These are phyloP conservation scores for Campopleginae sp. DNA, from an alignment of 2,888 invertebrate species.

Conservation along the genomic window DNA sequence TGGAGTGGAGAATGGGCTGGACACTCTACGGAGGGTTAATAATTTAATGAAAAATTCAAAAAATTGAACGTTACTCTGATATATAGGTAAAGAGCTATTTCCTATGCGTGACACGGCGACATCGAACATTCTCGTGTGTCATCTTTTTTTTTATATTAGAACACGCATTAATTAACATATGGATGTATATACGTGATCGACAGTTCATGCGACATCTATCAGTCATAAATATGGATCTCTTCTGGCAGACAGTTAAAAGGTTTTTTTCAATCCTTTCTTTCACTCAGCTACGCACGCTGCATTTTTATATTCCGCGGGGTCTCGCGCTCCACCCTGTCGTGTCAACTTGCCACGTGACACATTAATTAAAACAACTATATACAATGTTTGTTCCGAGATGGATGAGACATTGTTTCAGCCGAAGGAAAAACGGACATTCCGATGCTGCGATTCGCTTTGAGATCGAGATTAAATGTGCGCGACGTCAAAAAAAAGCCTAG, in stretches of 20 bases:
- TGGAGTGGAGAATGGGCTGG: no score
- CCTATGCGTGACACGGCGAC: neutral
- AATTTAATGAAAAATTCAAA: no score
- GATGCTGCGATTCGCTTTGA: neutral
- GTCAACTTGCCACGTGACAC: slow-evolving; percentile 22
- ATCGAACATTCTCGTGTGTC: slow-evolving; percentile 29
- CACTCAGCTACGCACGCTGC: neutral
- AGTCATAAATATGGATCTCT: slow-evolving; percentile 43
- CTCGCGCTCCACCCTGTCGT: slow-evolving; percentile 8
- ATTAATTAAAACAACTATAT: neutral
- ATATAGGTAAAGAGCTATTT: neutral
- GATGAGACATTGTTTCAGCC: no score
- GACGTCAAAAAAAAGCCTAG: neutral
- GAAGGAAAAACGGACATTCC: neutral
- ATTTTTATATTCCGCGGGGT: slow-evolving; percentile 15
- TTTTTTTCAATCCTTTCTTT: slow-evolving; percentile 39
- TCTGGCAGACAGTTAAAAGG: neutral
- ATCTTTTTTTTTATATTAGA: slow-evolving; percentile 10
- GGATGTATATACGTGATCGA: slow-evolving; percentile 1
- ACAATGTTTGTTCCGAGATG: neutral
- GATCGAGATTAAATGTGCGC: neutral
- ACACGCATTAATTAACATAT: neutral
- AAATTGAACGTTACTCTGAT: neutral
- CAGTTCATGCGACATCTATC: slow-evolving; percentile 24
- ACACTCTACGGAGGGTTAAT: no score